Conservation (phyloP, 2,113 vertebrate genomes). For the Delphinus delphis region DNA sequence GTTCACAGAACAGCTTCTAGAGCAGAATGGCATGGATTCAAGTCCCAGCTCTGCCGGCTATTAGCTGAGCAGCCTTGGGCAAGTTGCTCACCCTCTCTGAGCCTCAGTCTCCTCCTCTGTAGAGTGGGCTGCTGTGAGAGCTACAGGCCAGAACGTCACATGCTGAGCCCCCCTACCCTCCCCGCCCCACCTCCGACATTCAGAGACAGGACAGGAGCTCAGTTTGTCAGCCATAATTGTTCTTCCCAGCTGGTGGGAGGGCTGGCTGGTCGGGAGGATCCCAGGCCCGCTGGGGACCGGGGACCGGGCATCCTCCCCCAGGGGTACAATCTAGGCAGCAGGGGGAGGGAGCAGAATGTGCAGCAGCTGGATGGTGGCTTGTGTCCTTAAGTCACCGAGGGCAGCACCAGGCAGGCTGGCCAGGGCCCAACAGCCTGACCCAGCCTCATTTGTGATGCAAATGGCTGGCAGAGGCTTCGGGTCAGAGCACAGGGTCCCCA, state of each 20-base stretch:
- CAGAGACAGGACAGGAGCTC: not conserved
- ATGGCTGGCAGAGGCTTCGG: not conserved
- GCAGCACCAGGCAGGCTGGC: not conserved
- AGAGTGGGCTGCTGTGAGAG: not conserved
- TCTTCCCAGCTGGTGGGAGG: not conserved
- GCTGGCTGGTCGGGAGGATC: not conserved
- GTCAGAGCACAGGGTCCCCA: not conserved
- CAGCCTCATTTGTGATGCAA: slow-evolving; percentile 35
- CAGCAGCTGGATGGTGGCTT: not conserved
- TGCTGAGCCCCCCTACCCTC: not conserved
- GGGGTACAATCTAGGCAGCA: not conserved
- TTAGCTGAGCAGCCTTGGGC: not conserved
- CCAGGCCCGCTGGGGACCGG: not conserved
- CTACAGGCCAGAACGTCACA: fast-evolving
- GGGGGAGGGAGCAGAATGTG: not conserved
- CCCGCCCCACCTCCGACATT: fast-evolving
- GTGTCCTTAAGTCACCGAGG: slow-evolving; percentile 48
- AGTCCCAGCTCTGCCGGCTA: fast-evolving
- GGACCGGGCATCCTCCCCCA: not conserved
- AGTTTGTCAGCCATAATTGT: fast-evolving
- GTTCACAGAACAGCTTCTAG: not conserved
- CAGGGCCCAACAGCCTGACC: not conserved
- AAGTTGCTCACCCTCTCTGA: not conserved
- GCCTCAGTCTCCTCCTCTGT: not conserved
- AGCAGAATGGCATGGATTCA: not conserved